These are phyloP conservation scores for Apis dorsata DNA, from an alignment of 1,140 invertebrate genomes.

Conservation along the genomic window DNA sequence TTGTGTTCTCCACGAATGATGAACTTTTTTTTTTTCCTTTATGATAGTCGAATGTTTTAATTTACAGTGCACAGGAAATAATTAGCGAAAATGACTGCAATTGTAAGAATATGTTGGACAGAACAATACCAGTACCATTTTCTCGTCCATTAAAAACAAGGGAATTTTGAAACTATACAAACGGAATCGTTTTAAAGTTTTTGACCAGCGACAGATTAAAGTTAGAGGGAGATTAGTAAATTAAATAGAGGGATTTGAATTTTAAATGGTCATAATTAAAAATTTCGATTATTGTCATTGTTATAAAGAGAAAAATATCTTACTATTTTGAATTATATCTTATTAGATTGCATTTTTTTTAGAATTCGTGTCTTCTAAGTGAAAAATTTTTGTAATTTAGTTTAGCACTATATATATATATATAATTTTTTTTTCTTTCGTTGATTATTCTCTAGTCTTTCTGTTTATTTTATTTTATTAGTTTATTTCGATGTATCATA, in stretches of 20 bases:
- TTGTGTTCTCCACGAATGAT: neutral
- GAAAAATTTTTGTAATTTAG: neutral
- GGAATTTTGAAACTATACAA: neutral
- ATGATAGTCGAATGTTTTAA: neutral
- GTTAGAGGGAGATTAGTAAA: slow-evolving; percentile 18
- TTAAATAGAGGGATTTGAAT: neutral
- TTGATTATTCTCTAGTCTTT: neutral
- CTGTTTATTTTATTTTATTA: neutral
- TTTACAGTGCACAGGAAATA: neutral
- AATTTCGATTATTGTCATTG: neutral
- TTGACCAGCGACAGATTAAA: slow-evolving; percentile 3
- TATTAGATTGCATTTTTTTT: neutral
- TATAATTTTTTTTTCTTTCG: neutral
- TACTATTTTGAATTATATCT: slow-evolving; percentile 6
- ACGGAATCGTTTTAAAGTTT: slow-evolving; percentile 16
- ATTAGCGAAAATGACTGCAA: neutral
- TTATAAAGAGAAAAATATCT: neutral
- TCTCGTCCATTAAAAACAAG: slow-evolving; percentile 1
- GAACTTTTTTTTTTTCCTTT: neutral
- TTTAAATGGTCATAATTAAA: slow-evolving; percentile 20
- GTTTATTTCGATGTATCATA: neutral
- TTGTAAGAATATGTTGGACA: neutral
- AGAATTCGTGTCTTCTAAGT: neutral
- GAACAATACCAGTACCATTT: neutral
- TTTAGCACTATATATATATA: too few relatives aligned